A percentile compares a stretch with the other conserved stretches of the same genome.
Evolutionary conservation across 2,888 invertebrate species (phyloP).

Genomic region (Drosophila histrio): DNA sequence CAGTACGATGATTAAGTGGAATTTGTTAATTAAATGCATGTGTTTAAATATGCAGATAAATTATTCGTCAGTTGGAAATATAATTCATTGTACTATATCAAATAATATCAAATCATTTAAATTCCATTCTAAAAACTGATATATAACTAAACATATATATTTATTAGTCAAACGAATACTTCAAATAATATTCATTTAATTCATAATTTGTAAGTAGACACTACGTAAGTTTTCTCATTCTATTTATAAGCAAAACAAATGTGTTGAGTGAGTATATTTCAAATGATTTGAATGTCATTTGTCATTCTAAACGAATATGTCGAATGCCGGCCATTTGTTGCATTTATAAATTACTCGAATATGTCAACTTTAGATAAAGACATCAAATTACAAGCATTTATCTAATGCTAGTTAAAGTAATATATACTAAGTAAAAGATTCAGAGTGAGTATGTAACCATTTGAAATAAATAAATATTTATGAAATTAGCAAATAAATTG

Average conservation of each 20-base stretch:
- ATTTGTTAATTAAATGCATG: background rate
- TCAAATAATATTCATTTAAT: background rate
- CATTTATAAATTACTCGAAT: background rate
- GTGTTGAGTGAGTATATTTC: background rate
- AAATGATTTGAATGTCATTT: background rate
- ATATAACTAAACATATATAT: too few relatives aligned
- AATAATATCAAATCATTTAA: background rate
- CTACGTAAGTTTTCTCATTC: background rate
- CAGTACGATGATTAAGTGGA: background rate
- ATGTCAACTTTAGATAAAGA: constrained; percentile 1
- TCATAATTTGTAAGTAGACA: background rate
- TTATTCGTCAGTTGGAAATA: background rate
- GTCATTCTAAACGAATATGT: background rate
- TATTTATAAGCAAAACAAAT: background rate
- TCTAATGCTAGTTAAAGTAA: constrained; percentile 1
- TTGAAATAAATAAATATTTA: constrained; percentile 1
- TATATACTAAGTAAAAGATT: background rate
- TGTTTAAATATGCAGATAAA: too few relatives aligned
- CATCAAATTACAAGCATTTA: constrained; percentile 5
- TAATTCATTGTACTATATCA: too few relatives aligned
- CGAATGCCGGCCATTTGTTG: background rate
- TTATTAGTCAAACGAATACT: too few relatives aligned
- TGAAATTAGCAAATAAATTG: background rate
- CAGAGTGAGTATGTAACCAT: background rate
- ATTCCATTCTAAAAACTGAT: too few relatives aligned